Conservation (phyloP, 2,888 invertebrate species). For the Schizaphis graminum region DNA sequence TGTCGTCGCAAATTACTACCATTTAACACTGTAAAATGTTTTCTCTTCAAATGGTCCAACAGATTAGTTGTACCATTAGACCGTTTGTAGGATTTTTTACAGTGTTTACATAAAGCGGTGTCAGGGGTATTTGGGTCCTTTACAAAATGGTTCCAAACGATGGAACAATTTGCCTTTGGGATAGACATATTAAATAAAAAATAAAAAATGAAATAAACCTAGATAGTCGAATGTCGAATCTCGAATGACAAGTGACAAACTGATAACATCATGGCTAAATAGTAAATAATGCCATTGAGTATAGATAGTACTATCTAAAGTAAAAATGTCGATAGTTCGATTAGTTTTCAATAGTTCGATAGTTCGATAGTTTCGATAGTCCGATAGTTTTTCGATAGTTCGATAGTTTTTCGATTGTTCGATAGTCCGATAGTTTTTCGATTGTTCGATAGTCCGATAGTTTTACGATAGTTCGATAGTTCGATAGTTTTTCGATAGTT, state of each 20-base stretch:
- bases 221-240: background rate
- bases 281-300: no score
- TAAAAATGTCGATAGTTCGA: no score
- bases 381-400: background rate
- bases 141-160: background rate
- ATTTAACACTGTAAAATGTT: background rate
- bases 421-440: no score
- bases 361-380: background rate
- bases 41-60: slow-evolving; percentile 4
- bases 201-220: background rate
- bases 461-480: background rate
- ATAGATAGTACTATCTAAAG: no score
- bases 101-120: background rate
- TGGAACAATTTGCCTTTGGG: background rate
- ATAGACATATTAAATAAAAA: background rate
- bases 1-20: background rate
- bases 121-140: background rate
- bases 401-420: background rate
- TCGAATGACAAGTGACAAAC: no score
- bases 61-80: background rate
- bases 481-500: background rate
- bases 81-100: background rate
- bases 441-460: slow-evolving; percentile 1
- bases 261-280: no score
- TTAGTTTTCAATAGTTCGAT: no score